phyloP scores from a whole-genome alignment of 35 echinoderm and acorn worm species.

The Eucidaris tribuloides region DNA sequence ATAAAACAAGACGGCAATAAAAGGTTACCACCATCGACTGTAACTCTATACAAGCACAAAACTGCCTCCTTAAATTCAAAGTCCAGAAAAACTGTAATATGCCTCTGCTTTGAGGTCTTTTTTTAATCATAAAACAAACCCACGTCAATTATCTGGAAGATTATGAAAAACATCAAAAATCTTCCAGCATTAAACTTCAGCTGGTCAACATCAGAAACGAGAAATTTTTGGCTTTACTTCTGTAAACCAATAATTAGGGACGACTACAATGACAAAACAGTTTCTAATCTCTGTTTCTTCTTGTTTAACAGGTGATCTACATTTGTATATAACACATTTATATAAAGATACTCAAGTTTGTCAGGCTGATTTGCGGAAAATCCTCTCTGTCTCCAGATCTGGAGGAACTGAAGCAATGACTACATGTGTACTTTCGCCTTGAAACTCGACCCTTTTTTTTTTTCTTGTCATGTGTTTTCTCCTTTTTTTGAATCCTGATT shows the following conservation, averaged over 20 bases:
- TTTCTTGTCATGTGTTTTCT: not conserved
- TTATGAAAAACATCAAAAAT: not conserved
- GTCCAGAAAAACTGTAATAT: not conserved
- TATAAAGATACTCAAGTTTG: not conserved
- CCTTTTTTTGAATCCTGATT: too few species aligned
- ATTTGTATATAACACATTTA: not conserved
- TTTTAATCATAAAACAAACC: not conserved
- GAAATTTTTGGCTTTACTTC: conserved; percentile 14
- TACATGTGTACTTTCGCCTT: not conserved
- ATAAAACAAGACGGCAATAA: conserved; percentile 10
- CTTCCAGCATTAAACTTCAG: not conserved
- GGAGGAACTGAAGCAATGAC: not conserved
- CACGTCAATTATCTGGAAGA: not conserved
- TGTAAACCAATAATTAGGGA: not conserved
- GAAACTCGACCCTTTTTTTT: not conserved
- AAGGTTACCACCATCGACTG: not conserved
- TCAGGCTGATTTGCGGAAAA: not conserved
- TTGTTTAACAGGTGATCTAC: conserved; percentile 19
- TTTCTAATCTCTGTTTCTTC: not conserved
- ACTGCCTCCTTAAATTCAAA: not conserved
- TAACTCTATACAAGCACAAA: not conserved
- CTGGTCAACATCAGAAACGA: not conserved
- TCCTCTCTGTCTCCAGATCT: not conserved
- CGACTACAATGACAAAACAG: not conserved
- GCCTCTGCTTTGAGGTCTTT: not conserved